These are phyloP conservation scores for Phalloptychus januarius DNA, from an alignment of 2,797 vertebrate species.

Conservation along the genomic window DNA sequence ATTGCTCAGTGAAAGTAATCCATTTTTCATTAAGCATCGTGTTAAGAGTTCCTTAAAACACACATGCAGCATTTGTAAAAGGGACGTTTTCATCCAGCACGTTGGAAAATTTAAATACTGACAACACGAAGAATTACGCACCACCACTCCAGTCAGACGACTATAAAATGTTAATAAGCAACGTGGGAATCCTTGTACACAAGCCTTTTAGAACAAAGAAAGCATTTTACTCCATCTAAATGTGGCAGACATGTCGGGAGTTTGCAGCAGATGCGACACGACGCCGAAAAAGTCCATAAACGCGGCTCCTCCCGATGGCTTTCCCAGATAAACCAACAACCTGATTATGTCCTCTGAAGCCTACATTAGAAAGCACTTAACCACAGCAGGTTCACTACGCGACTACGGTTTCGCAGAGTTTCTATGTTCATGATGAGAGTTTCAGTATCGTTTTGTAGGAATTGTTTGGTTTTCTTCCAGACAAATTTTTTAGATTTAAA, in stretches of 20 bases:
- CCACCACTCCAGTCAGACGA: neutral
- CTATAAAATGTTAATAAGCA: constrained; percentile 6
- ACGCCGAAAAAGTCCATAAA: neutral
- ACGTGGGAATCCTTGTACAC: neutral
- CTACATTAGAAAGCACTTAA: neutral
- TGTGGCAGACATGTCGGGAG: neutral
- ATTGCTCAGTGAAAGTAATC: neutral
- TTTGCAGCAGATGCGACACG: neutral
- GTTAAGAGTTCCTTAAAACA: constrained; percentile 2
- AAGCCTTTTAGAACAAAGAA: neutral
- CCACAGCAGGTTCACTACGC: neutral
- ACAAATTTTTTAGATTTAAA: neutral
- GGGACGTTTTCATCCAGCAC: neutral
- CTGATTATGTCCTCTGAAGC: neutral
- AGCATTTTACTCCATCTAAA: constrained; percentile 7
- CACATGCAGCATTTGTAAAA: neutral
- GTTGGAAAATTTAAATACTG: constrained; percentile 1
- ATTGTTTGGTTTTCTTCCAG: neutral
- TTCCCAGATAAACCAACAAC: neutral
- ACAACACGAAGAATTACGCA: constrained; percentile 4
- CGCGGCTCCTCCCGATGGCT: neutral
- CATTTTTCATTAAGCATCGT: constrained; percentile 1
- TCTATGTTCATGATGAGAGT: neutral
- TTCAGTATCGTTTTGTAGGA: neutral
- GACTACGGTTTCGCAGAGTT: neutral